A percentile compares a stretch with the other conserved stretches of the same genome.
phyloP scores from a whole-genome alignment of 1,140 invertebrate species.

The Anastrepha obliqua region DNA sequence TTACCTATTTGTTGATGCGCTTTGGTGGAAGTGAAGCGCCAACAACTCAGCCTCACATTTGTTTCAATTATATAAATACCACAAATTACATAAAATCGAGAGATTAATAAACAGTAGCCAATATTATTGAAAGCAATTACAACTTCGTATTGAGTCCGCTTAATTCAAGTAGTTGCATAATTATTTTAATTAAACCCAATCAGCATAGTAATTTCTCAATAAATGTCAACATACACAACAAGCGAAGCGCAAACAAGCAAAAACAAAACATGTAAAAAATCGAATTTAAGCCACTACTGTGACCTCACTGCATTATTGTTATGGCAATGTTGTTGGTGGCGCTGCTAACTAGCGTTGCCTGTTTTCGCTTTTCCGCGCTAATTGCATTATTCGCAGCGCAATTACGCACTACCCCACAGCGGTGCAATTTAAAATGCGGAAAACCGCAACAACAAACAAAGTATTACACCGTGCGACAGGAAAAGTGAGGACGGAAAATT shows the following conservation, averaged over 20 bases:
- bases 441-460: conserved; percentile 26
- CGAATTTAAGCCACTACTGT: neutral
- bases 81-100: neutral
- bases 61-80: conserved; percentile 16
- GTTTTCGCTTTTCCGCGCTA: conserved; percentile 23
- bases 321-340: neutral
- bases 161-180: conserved; percentile 36
- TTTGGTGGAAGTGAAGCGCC: neutral
- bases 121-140: conserved; percentile 24
- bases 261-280: neutral
- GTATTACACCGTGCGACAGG: neutral
- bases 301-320: neutral
- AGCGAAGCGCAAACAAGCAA: neutral
- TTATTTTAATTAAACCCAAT: conserved; percentile 34
- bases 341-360: neutral
- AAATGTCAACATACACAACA: neutral
- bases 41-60: neutral
- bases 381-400: conserved; percentile 8
- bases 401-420: conserved; percentile 23
- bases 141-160: conserved; percentile 12
- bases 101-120: neutral
- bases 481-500: too few species aligned
- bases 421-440: neutral
- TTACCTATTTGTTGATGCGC: neutral
- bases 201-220: neutral